phyloP scores from a whole-genome alignment of 2,113 vertebrate species.

The Pongo pygmaeus region DNA sequence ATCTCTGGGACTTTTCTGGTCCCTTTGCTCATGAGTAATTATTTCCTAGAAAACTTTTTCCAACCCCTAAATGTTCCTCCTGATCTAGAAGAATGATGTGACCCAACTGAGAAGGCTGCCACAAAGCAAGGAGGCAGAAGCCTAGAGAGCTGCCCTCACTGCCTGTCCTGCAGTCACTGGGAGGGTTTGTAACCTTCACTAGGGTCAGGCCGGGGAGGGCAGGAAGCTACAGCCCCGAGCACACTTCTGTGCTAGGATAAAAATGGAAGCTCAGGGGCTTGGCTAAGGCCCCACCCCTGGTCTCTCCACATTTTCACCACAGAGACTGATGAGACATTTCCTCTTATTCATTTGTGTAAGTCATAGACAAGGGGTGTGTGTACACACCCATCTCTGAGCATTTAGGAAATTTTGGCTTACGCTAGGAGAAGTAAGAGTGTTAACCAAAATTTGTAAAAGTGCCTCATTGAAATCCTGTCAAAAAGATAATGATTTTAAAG shows the following conservation, averaged over 20 bases:
- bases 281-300: not conserved
- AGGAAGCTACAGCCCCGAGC: not conserved
- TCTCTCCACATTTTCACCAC: not conserved
- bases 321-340: not conserved
- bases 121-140: not conserved
- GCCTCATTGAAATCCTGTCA: not conserved
- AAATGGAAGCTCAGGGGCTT: not conserved
- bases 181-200: not conserved
- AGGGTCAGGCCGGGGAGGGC: not conserved
- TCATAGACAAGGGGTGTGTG: not conserved
- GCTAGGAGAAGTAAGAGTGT: not conserved
- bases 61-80: not conserved
- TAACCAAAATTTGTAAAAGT: constrained; percentile 6
- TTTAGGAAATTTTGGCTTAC: not conserved
- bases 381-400: not conserved
- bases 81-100: not conserved
- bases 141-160: not conserved
- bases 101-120: not conserved
- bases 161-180: not conserved
- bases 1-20: constrained; percentile 35
- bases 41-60: constrained; percentile 71
- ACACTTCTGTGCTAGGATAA: too few species aligned
- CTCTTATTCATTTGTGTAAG: not conserved
- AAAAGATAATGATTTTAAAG: not conserved
- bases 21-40: constrained; percentile 60